Base-by-base conservation (phyloP, 2,797 vertebrate genomes). In the Synanceia verrucosa region DNA sequence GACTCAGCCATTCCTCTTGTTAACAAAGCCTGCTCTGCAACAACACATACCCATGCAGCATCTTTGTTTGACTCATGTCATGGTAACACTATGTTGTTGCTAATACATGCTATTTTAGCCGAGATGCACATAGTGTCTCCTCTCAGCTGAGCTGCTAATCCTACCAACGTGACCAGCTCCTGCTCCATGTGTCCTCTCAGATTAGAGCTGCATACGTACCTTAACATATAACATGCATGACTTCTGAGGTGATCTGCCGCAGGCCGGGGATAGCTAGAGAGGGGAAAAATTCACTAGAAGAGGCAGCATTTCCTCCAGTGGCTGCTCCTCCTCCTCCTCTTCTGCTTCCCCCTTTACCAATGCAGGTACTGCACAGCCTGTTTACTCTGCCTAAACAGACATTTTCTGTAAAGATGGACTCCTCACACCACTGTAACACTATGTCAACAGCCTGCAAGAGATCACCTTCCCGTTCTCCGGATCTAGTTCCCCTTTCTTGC, bases 371-470 rank as follows among this genome's bases (percentile, higher is more conserved):
- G 81, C 83, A 82, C 83, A 84, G 83, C 71, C 83, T 92, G 86
- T 91, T 89, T 88, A 92, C 89, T 89, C 65, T 80, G 68, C 81
- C 84, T 76, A 86, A 88, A 89, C 61, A 82, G 83, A 81, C 84
- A 86, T 86, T 78, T 88, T 86, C 74, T 83, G 68, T 73, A 63
- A 82, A 75, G 79, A 78, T 74, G 73, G 70, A 70, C 73, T 82
- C 68, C 63, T 67, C 66, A 75, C 62, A 80, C 29, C 36, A 70
- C 52, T 56, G 79, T 68, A 88, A 85, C 69, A 68, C 69, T 53
- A 73, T 61, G 77, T 83, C 36, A 10, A 61, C 73, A 65, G 73
- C 28, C 77, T 81, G 65, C 47, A n/a, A 58, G 44, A 78, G 78
- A 81, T 85, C 78, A 78, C 78, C 59, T 68, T 68, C 66, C 65